These are phyloP conservation scores for Cynocephalus volans DNA, from an alignment of 2,113 vertebrate genomes.

Conservation along the genomic window DNA sequence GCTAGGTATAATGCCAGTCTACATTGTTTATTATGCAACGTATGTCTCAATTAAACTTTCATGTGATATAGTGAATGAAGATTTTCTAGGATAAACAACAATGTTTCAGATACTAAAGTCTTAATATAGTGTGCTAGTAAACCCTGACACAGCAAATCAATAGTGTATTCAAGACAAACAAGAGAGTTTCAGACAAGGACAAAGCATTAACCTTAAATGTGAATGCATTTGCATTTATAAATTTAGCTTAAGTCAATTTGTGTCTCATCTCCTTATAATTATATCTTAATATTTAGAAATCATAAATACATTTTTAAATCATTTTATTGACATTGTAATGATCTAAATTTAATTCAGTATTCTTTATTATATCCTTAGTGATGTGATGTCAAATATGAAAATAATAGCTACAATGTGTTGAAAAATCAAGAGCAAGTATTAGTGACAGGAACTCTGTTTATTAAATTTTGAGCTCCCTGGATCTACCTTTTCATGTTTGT, in stretches of 20 bases:
- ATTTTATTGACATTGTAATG: conserved; percentile 26
- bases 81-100: conserved; percentile 63
- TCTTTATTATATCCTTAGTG: conserved; percentile 24
- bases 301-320: conserved; percentile 47
- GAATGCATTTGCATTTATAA: conserved; percentile 63
- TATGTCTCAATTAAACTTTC: conserved; percentile 79
- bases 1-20: conserved; percentile 21
- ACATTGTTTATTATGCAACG: conserved; percentile 62
- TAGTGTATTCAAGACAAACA: conserved; percentile 31
- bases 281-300: conserved; percentile 34
- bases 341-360: conserved; percentile 43
- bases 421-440: neutral
- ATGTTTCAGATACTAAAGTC: conserved; percentile 58
- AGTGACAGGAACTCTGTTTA: neutral
- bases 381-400: neutral
- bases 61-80: conserved; percentile 54
- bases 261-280: conserved; percentile 53
- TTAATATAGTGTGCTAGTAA: conserved; percentile 10
- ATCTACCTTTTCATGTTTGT: neutral
- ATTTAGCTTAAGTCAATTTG: conserved; percentile 64
- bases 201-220: conserved; percentile 49
- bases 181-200: conserved; percentile 64
- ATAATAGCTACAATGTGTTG: neutral
- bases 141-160: conserved; percentile 52
- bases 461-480: neutral